These are phyloP conservation scores for Characodon lateralis DNA, from an alignment of 2,797 vertebrate species.

Conservation along the genomic window DNA sequence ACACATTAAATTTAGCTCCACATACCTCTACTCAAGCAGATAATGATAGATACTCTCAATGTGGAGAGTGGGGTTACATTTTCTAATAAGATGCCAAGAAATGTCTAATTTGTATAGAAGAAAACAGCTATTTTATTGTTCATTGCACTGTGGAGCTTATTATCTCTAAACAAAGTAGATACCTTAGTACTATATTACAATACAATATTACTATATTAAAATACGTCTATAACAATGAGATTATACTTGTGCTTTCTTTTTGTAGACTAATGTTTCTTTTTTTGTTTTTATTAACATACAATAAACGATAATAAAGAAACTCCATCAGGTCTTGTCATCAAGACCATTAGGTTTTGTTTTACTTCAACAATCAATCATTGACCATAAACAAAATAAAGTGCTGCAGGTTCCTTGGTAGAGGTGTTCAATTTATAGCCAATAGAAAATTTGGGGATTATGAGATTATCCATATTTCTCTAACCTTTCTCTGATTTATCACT, in stretches of 20 bases:
- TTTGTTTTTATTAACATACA: neutral
- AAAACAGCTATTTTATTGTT: neutral
- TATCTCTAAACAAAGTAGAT: no score
- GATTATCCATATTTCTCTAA: no score
- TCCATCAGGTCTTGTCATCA: no score
- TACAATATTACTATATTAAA: neutral
- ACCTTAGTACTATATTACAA: neutral
- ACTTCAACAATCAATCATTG: no score
- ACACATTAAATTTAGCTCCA: neutral
- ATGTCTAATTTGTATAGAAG: neutral
- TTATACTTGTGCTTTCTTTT: neutral
- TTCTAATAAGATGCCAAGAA: neutral
- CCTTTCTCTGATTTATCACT: no score
- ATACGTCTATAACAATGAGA: neutral
- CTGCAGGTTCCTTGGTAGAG: no score
- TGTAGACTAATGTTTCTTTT: neutral
- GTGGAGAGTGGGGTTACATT: neutral
- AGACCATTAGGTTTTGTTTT: no score
- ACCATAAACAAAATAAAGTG: no score
- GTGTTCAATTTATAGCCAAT: no score
- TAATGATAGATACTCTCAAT: neutral
- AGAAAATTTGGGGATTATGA: no score
- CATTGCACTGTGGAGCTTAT: no score
- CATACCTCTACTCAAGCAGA: neutral
- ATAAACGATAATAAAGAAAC: no score